Conservation (phyloP, 2,888 invertebrate genomes). For the Cosmorhoe ocellata region DNA sequence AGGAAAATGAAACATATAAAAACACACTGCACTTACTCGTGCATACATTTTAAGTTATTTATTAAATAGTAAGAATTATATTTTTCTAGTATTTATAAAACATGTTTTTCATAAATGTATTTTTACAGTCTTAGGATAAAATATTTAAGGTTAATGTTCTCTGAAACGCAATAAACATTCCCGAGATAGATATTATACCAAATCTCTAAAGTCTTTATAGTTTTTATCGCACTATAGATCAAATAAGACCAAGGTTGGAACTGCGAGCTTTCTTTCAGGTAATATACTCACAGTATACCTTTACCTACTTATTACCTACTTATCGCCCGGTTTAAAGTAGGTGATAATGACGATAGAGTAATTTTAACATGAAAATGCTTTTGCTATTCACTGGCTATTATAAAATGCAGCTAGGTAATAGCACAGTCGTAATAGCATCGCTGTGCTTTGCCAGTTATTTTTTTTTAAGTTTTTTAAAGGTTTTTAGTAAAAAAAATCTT, state of each 20-base stretch:
- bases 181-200: not conserved
- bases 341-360: constrained; percentile 23
- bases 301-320: constrained; percentile 1
- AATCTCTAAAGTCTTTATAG: constrained; percentile 8
- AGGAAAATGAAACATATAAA: no score
- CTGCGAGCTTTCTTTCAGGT: not conserved
- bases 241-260: constrained; percentile 1
- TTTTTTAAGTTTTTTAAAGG: no score
- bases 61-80: no score
- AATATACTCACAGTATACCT: not conserved
- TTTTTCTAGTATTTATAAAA: no score
- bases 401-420: not conserved
- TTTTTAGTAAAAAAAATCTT: no score
- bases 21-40: no score
- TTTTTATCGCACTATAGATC: constrained; percentile 6
- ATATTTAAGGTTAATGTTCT: no score
- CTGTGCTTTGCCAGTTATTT: no score
- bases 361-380: constrained; percentile 18
- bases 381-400: not conserved
- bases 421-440: no score
- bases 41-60: no score
- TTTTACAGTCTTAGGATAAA: no score
- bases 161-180: not conserved
- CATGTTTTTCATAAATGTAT: no score
- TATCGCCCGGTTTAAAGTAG: constrained; percentile 19